These are phyloP conservation scores for Peribatodes rhomboidaria DNA, from an alignment of 2,888 invertebrate genomes.

Conservation along the genomic window DNA sequence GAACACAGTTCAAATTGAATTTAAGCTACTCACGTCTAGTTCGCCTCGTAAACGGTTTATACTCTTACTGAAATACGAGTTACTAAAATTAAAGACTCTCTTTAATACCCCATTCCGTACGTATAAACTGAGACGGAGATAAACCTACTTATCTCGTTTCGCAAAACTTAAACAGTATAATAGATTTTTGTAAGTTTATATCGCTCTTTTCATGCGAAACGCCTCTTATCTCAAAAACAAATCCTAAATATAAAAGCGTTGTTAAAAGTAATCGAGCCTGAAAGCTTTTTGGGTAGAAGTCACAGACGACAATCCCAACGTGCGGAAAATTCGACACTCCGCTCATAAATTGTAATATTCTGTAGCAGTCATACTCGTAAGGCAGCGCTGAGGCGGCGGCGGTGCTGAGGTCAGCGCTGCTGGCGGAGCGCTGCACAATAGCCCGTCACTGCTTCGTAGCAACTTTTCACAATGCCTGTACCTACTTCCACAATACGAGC, in stretches of 20 bases:
- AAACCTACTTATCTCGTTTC: slow-evolving; percentile 57
- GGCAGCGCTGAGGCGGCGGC: slow-evolving; percentile 15
- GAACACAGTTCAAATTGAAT: slow-evolving; percentile 62
- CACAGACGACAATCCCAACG: slow-evolving; percentile 13
- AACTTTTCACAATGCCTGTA: slow-evolving; percentile 74
- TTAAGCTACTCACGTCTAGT: slow-evolving; percentile 72
- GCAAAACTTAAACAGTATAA: slow-evolving; percentile 49
- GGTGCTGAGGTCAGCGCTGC: slow-evolving; percentile 46
- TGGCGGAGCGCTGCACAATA: slow-evolving; percentile 51
- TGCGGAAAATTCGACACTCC: slow-evolving; percentile 22
- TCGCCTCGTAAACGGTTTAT: slow-evolving; percentile 74
- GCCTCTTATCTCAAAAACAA: slow-evolving; percentile 18
- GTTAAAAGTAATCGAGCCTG: slow-evolving; percentile 12
- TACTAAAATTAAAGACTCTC: slow-evolving; percentile 69
- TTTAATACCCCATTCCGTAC: slow-evolving; percentile 68
- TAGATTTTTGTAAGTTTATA: slow-evolving; percentile 41
- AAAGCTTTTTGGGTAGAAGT: slow-evolving; percentile 4
- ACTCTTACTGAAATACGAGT: slow-evolving; percentile 69
- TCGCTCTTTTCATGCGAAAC: slow-evolving; percentile 11
- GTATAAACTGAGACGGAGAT: slow-evolving; percentile 61
- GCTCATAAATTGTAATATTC: slow-evolving; percentile 26
- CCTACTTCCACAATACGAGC: slow-evolving; percentile 72
- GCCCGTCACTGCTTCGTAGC: slow-evolving; percentile 65
- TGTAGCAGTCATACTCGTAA: slow-evolving; percentile 29
- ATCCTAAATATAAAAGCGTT: not conserved